A percentile compares a stretch with the other conserved stretches of the same genome.
phyloP scores from a whole-genome alignment of 2,888 invertebrate genomes.

The Adineta ricciae region DNA sequence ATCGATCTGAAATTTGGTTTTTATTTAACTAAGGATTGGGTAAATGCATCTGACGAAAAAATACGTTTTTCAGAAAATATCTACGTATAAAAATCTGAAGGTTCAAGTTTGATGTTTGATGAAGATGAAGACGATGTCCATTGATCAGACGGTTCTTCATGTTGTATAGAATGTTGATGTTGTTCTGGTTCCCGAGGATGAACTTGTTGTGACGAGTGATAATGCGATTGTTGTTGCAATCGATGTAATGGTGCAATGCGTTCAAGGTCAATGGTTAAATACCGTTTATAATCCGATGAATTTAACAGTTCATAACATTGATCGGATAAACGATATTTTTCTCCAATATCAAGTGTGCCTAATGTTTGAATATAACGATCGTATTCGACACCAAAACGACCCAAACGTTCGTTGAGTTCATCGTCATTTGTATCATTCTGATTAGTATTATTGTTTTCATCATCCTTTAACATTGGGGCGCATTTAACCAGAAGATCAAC shows the following conservation, averaged over 20 bases:
- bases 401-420: not conserved
- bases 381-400: not conserved
- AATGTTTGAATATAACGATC: not conserved
- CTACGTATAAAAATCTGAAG: not conserved
- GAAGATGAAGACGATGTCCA: not conserved
- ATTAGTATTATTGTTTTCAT: not conserved
- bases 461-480: not conserved
- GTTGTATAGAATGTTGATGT: not conserved
- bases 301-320: not conserved
- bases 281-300: not conserved
- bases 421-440: not conserved
- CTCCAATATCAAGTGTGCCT: not conserved
- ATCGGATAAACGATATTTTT: not conserved
- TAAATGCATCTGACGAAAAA: not conserved
- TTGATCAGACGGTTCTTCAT: not conserved
- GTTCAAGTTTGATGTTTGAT: not conserved
- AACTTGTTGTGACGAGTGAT: not conserved
- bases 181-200: too few relatives aligned
- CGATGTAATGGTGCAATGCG: not conserved
- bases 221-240: not conserved
- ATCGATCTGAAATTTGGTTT: too few relatives aligned
- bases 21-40: not conserved
- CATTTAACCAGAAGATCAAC: constrained; percentile 4
- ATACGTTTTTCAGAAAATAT: not conserved
- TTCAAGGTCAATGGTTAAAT: not conserved